A percentile compares a stretch with the other conserved stretches of the same genome.
Evolutionary conservation across 2,888 invertebrate species (phyloP).

Genomic region (Melieria omissa): DNA sequence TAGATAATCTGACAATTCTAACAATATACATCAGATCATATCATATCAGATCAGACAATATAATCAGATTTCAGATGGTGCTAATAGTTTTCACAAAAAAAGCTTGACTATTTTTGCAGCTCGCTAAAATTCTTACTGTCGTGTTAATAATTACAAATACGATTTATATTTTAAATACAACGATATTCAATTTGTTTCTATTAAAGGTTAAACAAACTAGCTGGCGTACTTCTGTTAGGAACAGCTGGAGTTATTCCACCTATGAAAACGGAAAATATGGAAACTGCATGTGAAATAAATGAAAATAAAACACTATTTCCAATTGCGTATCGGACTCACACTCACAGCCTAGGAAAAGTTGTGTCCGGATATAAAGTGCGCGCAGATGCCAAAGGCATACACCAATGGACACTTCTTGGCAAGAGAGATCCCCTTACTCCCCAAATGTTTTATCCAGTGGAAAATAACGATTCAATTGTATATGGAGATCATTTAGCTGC

Average conservation of each 20-base stretch:
- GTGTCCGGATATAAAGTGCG: constrained; percentile 85
- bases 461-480: constrained; percentile 72
- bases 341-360: constrained; percentile 87
- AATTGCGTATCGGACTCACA: constrained; percentile 95
- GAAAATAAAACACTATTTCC: constrained; percentile 90
- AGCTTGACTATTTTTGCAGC: no score
- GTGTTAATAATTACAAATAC: no score
- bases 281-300: constrained; percentile 84
- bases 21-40: no score
- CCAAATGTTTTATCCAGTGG: constrained; percentile 94
- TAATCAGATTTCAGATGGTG: no score
- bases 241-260: constrained; percentile 85
- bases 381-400: constrained; percentile 69
- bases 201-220: constrained; percentile 83
- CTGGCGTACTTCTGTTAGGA: constrained; percentile 90
- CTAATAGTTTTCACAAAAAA: no score
- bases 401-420: constrained; percentile 85
- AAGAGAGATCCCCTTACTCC: constrained; percentile 88
- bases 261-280: constrained; percentile 82
- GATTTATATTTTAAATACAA: not conserved
- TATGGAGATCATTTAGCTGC: constrained; percentile 85
- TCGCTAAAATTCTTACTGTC: no score
- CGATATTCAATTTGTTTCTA: constrained; percentile 22
- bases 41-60: no score
- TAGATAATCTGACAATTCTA: no score